Evolutionary conservation across 2,797 vertebrate genomes (phyloP), one percentile per base, ranked within the genome.

Genomic region (Moxostoma hubbsi): DNA sequence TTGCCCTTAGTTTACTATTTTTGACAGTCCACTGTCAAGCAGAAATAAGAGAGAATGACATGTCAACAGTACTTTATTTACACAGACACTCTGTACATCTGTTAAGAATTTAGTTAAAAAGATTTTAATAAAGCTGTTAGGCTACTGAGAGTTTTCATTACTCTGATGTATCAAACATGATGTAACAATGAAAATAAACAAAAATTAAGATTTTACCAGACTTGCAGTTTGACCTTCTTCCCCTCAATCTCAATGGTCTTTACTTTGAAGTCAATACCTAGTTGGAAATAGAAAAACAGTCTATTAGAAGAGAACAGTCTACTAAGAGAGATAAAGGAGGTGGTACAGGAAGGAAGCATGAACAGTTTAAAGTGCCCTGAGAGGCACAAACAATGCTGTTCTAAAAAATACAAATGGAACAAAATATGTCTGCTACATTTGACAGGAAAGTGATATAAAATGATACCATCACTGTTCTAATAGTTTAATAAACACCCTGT

Each of bases 181-280:
- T 11, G 59, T 18, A 66, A 46, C 8, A 54, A 5, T 10, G 9
- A 9, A 61, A 24, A 10, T 36, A 62, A 36, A 2, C 0, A 7
- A 46, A 64, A 46, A 64, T 7, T 11, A 9, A 13, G 5, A 64
- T 85, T 94, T 94, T 88, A 98, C 97, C 97, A 98, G 69, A 98
- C 95, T 89, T 98, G 97, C 36, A 98, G 94, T 82, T 98, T 98
- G 85, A 98, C 96, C 90, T 96, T 97, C 89, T 96, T 98, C 11
- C 96, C 97, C 4, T 97, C 96, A 8, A 98, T 92, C 0, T 97
- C 96, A 80, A 98, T 93, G 0, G 97, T 98, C 85, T 97, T 96
- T 73, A 98, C 97, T 92, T 98, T 98, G 89, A 98, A 98, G 87
- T 98, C 97, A 1, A 98, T 98, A 72, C 97, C 97, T 95, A 80